These are phyloP conservation scores for Papilio protenor DNA, from an alignment of 2,888 invertebrate genomes.

Conservation along the genomic window DNA sequence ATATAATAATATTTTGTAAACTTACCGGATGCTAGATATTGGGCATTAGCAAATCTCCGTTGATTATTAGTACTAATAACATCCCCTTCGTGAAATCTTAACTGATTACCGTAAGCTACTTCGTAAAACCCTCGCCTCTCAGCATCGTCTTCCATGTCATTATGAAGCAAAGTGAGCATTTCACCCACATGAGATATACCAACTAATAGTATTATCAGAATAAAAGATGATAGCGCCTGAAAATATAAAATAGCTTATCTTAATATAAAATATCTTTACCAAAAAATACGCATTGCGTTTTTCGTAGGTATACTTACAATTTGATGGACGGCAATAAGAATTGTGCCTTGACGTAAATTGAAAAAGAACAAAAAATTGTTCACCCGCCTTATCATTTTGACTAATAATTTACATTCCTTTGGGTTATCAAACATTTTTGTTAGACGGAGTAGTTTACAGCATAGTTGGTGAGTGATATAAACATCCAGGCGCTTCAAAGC, in stretches of 20 bases:
- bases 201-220: slow-evolving; percentile 76
- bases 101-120: slow-evolving; percentile 66
- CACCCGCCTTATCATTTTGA: slow-evolving; percentile 77
- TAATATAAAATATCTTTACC: background rate
- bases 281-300: slow-evolving; percentile 23
- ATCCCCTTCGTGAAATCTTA: slow-evolving; percentile 71
- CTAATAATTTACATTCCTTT: slow-evolving; percentile 73
- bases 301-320: slow-evolving; percentile 71
- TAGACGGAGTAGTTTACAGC: slow-evolving; percentile 50
- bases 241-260: slow-evolving; percentile 47
- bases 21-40: slow-evolving; percentile 77
- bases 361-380: slow-evolving; percentile 80
- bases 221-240: slow-evolving; percentile 79
- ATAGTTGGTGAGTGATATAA: slow-evolving; percentile 59
- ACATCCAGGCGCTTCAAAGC: slow-evolving; percentile 52
- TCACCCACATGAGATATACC: slow-evolving; percentile 79
- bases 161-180: slow-evolving; percentile 78
- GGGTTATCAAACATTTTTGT: slow-evolving; percentile 76
- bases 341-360: slow-evolving; percentile 81
- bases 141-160: slow-evolving; percentile 81
- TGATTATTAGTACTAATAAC: slow-evolving; percentile 79
- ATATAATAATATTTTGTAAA: slow-evolving; percentile 29
- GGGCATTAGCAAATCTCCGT: slow-evolving; percentile 78
- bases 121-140: slow-evolving; percentile 75
- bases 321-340: slow-evolving; percentile 83